Base-by-base conservation (phyloP, 37 sponge, comb jelly and placozoan species). In the Spongilla lacustris region DNA sequence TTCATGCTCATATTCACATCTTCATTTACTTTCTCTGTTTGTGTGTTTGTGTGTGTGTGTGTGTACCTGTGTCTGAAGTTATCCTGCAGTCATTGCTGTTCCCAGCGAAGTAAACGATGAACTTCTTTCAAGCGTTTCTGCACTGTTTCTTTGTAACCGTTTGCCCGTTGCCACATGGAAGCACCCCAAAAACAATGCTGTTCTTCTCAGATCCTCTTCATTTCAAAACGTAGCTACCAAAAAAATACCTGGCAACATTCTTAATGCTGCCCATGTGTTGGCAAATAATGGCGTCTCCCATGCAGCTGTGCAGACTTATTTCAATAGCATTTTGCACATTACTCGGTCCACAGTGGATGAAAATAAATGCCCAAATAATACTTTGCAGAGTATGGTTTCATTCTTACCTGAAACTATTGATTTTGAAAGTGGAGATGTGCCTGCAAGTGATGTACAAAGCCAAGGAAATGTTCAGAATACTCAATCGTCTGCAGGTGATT, bases 101-200 rank as follows among this genome's bases (percentile, higher is more conserved):
- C 96, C 98, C 5, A 87, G 87, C 2, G 88, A 87, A 68, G 50
- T 86, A 23, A 77, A 86, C 36, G 98, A 98, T 74, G 76, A 85
- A 0, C 67, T 83, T 6, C 70, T 98, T 29, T 66, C 37, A 29
- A 33, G 76, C 19, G 73, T 98, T 27, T 88, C 94, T 30, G 19
- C 85, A 23, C 92, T 95, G 49, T 95, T 93, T 71, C 75, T 83
- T 33, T 81, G 84, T 37, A 88, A 86, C 49, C 81, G 98, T 21
- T 82, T 98, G 58, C 98, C 98, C 0, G 94, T 93, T 13, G 92
- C 89, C 33, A 91, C 94, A 17, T 98, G 98, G 98, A 88, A 87
- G 23, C 94, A 91, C 75, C 92, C 94, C 28, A 48, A 25, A n/a
- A 87, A 72, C 28, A 71, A 87, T 49, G 94, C 94, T 17, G 82